These are phyloP conservation scores for Acrobasis consociella DNA, from an alignment of 2,888 invertebrate genomes.

Conservation along the genomic window DNA sequence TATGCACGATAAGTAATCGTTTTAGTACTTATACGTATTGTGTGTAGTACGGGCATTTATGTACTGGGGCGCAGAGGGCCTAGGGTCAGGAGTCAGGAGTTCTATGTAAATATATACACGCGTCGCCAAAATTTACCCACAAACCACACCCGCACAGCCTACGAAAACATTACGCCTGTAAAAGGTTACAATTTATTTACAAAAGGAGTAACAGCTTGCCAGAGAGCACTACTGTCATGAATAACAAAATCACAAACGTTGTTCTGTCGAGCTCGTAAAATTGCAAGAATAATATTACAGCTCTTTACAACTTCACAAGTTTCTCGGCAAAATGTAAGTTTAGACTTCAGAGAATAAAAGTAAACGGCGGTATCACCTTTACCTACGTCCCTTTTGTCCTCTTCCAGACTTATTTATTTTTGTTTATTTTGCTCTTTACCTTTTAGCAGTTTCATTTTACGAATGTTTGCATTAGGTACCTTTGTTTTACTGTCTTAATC, in stretches of 20 bases:
- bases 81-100: no score
- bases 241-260: constrained; percentile 20
- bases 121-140: neutral
- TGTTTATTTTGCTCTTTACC: constrained; percentile 14
- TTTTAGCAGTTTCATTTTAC: constrained; percentile 7
- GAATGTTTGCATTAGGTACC: constrained; percentile 9
- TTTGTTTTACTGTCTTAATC: constrained; percentile 7
- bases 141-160: neutral
- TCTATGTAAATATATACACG: neutral
- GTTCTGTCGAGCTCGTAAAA: constrained; percentile 16
- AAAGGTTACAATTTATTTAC: constrained; percentile 19
- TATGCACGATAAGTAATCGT: no score
- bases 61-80: no score
- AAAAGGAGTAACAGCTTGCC: neutral
- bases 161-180: constrained; percentile 3
- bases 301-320: constrained; percentile 16
- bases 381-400: constrained; percentile 2
- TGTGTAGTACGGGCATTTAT: no score
- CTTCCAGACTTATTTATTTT: constrained; percentile 14
- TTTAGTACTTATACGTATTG: no score
- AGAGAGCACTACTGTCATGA: constrained; percentile 7
- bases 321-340: constrained; percentile 5
- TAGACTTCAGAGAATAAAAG: constrained; percentile 13
- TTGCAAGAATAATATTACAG: constrained; percentile 20
- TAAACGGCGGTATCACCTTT: constrained; percentile 20